phyloP scores from a whole-genome alignment of 1,140 invertebrate genomes.

The Venustaconcha ellipsiformis region DNA sequence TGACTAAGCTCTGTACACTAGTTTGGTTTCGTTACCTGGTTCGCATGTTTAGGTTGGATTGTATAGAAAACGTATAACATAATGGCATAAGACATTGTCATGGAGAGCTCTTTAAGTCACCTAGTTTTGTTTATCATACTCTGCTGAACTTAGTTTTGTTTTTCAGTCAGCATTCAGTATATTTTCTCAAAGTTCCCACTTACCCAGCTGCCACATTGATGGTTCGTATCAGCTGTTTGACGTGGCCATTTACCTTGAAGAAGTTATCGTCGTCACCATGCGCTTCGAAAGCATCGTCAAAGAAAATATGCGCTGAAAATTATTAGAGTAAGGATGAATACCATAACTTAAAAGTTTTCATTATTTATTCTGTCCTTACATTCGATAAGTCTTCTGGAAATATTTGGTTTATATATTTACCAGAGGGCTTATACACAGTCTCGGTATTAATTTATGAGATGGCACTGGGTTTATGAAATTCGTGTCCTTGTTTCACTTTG shows the following conservation, averaged over 20 bases:
- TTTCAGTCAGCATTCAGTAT: not conserved
- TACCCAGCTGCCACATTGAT: slow-evolving; percentile 92
- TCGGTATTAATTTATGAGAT: not conserved
- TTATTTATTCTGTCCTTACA: not conserved
- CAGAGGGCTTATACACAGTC: not conserved
- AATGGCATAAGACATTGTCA: no score
- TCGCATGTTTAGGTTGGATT: no score
- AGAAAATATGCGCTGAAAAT: slow-evolving; percentile 90
- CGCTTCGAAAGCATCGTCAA: slow-evolving; percentile 98
- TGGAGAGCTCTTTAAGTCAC: no score
- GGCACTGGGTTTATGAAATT: not conserved
- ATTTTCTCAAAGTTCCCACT: not conserved
- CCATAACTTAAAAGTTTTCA: not conserved
- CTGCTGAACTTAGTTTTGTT: not conserved
- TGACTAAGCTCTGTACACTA: no score
- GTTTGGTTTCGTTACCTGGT: not conserved
- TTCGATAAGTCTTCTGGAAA: not conserved
- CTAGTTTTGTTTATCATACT: not conserved
- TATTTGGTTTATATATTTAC: not conserved
- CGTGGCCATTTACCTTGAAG: slow-evolving; percentile 94
- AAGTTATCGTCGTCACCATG: slow-evolving; percentile 86
- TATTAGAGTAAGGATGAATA: not conserved
- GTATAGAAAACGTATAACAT: no score
- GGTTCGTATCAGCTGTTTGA: slow-evolving; percentile 90
- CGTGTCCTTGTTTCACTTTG: not conserved